Evolutionary conservation across 2,113 vertebrate genomes (phyloP).

Genomic region (Centropus unirufus): DNA sequence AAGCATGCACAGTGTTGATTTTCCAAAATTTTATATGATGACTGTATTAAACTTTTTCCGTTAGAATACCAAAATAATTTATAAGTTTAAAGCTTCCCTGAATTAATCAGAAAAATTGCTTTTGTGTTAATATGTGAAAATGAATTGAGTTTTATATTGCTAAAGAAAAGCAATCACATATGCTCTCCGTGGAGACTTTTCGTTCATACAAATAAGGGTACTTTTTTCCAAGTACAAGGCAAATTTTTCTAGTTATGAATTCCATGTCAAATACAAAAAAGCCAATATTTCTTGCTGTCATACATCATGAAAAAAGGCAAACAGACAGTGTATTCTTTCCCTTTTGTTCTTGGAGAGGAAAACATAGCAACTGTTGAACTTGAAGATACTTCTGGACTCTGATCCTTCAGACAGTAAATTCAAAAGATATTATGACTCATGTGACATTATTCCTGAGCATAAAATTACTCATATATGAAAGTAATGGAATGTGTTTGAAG

Average conservation of each 20-base stretch:
- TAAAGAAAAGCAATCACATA: background rate
- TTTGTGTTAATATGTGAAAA: background rate
- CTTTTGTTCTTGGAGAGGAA: background rate
- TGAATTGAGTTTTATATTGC: background rate
- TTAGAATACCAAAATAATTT: background rate
- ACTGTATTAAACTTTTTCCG: background rate
- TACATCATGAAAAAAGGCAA: background rate
- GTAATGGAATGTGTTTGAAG: conserved; percentile 66
- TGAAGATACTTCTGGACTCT: conserved; percentile 47
- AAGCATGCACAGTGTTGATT: background rate
- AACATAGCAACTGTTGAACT: conserved; percentile 31
- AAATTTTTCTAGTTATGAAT: background rate
- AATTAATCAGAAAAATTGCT: background rate
- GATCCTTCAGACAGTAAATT: conserved; percentile 58
- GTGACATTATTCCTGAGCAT: conserved; percentile 55
- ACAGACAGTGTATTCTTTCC: background rate
- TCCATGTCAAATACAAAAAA: background rate
- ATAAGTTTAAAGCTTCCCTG: background rate
- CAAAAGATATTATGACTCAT: conserved; percentile 67
- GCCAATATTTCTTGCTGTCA: background rate
- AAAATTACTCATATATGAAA: conserved; percentile 69
- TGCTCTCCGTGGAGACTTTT: conserved; percentile 3
- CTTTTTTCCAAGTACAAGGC: background rate
- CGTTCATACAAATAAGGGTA: background rate
- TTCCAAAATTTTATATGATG: background rate